A percentile compares a stretch with the other conserved stretches of the same genome.
These are phyloP conservation scores for Herminia tarsipennalis DNA, from an alignment of 2,888 invertebrate genomes.

Conservation along the genomic window DNA sequence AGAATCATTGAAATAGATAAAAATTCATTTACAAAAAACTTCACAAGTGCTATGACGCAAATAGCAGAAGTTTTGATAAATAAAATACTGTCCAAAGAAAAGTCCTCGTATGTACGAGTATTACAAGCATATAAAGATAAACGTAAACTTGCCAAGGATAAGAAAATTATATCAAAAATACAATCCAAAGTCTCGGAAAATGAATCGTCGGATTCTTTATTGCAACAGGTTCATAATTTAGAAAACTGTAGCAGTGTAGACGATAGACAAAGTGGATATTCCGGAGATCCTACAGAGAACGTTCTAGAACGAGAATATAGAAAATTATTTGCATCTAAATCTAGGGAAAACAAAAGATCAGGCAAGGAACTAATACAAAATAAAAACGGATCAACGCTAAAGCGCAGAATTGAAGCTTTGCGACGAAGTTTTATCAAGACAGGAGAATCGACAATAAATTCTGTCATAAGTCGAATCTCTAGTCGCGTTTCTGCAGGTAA, in stretches of 20 bases:
- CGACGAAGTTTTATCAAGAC: constrained; percentile 59
- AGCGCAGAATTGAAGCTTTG: constrained; percentile 67
- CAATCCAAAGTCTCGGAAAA: constrained; percentile 34
- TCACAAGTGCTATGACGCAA: constrained; percentile 52
- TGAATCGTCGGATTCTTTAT: constrained; percentile 68
- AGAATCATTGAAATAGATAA: constrained; percentile 53
- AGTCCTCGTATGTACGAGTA: no score
- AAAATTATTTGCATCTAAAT: constrained; percentile 58
- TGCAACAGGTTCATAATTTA: constrained; percentile 69
- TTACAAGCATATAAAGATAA: no score
- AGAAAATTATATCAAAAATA: no score
- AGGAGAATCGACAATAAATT: constrained; percentile 53
- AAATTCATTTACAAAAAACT: constrained; percentile 41
- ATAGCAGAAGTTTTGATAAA: constrained; percentile 37
- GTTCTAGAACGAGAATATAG: constrained; percentile 70
- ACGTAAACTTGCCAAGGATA: no score
- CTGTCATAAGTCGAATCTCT: constrained; percentile 34
- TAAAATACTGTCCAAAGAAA: constrained; percentile 2
- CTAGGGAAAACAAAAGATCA: constrained; percentile 46
- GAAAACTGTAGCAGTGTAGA: constrained; percentile 56
- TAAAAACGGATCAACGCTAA: constrained; percentile 62
- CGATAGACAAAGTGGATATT: constrained; percentile 48
- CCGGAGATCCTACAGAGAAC: constrained; percentile 63
- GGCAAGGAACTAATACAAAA: constrained; percentile 45
- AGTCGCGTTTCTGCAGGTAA: constrained; percentile 46